Conservation (phyloP, 1,140 invertebrate genomes). For the Coelopa frigida region DNA sequence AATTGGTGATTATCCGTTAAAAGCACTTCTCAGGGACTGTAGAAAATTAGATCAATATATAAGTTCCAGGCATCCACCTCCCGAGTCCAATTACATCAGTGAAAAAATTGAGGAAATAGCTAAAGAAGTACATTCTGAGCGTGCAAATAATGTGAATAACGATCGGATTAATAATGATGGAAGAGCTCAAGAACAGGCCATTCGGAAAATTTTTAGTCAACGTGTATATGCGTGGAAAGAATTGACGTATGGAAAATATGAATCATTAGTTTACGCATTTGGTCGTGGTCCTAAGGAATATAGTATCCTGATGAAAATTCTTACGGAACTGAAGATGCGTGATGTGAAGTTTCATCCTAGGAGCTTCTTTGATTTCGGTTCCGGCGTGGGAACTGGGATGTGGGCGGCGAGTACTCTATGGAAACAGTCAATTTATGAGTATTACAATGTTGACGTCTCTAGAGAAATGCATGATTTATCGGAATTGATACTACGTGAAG, state of each 20-base stretch:
- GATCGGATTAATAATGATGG: slow-evolving; percentile 38
- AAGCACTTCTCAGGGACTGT: slow-evolving; percentile 48
- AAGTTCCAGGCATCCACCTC: slow-evolving; percentile 52
- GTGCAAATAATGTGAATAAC: slow-evolving; percentile 24
- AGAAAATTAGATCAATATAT: slow-evolving; percentile 54
- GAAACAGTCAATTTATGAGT: slow-evolving; percentile 65
- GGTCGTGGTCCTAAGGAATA: slow-evolving; percentile 65
- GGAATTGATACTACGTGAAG: slow-evolving; percentile 59
- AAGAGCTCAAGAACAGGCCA: slow-evolving; percentile 41
- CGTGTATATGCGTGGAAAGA: slow-evolving; percentile 63
- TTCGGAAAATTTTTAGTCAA: no score
- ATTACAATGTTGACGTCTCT: slow-evolving; percentile 75
- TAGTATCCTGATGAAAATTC: slow-evolving; percentile 60
- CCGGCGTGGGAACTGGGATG: slow-evolving; percentile 73
- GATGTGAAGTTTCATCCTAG: slow-evolving; percentile 64
- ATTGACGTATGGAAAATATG: slow-evolving; percentile 59
- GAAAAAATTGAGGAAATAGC: slow-evolving; percentile 37
- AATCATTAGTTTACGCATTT: slow-evolving; percentile 61
- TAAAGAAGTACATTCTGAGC: slow-evolving; percentile 27
- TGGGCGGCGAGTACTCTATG: slow-evolving; percentile 73
- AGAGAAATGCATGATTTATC: slow-evolving; percentile 72
- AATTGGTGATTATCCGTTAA: slow-evolving; percentile 51
- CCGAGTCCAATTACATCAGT: slow-evolving; percentile 51
- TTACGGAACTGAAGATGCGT: slow-evolving; percentile 62
- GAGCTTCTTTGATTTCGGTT: slow-evolving; percentile 84